Evolutionary conservation across 2,888 invertebrate genomes (phyloP), one percentile per base, ranked within the genome.

Genomic region (Lacanobia wlatinum): DNA sequence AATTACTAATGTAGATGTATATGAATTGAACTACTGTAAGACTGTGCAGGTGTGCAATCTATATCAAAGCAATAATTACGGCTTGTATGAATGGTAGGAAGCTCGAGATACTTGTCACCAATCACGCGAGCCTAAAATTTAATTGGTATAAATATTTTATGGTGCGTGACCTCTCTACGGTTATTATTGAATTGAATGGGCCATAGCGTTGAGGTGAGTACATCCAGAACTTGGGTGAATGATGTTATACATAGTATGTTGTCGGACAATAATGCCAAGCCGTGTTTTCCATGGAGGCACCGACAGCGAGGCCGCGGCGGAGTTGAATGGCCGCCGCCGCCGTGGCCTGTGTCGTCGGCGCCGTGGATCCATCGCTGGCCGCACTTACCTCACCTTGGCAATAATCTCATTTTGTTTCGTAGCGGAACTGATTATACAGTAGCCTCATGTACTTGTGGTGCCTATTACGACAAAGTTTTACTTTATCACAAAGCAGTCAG

Each of bases 271-370:
- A 71, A 78, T 78, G 68, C 70, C 73, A 61, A 73, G 74, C 67
- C 75, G 70, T 80, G 76, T 79, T 83, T 76, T 84, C 81, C 76
- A 76, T 84, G 88, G 87, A 88, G 89, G 59, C 59, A 59, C 73
- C 84, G 85, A 86, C 85, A 80, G 83, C 89, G 91, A 89, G 90
- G 90, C 92, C 90, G 90, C 90, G 89, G 85, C 80, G 84, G 94
- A 92, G 96, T 96, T 95, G 95, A 96, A 95, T 92, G 95, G 88
- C 95, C 95, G 92, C 90, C 95, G 92, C 90, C 86, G 89, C 89
- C 76, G 85, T 83, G 83, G 48, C 86, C 83, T 86, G 87, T 88
- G 91, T 87, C 90, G 90, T 87, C 90, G 91, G 86, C 90, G 90
- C 89, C 89, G 90, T 90, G 90, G 93, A 91, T 91, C 91, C 91